phyloP scores from a whole-genome alignment of 2,797 vertebrate genomes.

The Molossus alvarezi region DNA sequence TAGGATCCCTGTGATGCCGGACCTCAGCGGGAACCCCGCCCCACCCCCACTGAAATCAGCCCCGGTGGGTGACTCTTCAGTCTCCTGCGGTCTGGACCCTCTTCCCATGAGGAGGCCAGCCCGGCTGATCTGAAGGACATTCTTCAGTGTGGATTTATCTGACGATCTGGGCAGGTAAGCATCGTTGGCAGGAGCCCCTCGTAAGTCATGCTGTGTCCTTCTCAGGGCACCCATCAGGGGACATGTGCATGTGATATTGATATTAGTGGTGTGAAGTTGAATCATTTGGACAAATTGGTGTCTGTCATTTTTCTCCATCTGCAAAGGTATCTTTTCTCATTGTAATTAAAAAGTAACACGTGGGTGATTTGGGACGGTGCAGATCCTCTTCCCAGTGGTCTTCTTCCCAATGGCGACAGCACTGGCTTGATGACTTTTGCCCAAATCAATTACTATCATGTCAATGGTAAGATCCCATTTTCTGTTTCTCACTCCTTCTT shows the following conservation, averaged over 20 bases:
- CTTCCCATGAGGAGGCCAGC: background rate
- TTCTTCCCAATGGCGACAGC: background rate
- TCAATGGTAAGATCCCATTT: background rate
- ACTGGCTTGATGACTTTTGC: background rate
- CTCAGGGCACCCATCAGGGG: background rate
- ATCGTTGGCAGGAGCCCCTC: background rate
- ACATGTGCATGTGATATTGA: fast-evolving
- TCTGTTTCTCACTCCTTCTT: background rate
- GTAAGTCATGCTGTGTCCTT: background rate
- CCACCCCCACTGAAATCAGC: background rate
- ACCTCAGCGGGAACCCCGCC: background rate
- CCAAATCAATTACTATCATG: background rate
- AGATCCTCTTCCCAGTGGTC: fast-evolving
- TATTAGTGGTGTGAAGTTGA: background rate
- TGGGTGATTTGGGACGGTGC: background rate
- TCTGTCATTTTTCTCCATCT: background rate
- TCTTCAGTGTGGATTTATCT: background rate
- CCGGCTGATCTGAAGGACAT: background rate
- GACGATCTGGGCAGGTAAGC: background rate
- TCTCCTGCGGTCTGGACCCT: background rate
- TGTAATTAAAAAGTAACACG: background rate
- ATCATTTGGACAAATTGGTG: background rate
- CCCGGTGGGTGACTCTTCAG: too few species aligned
- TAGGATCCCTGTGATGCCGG: background rate
- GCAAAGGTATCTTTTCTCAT: background rate